Evolutionary conservation across 2,797 vertebrate species (phyloP).

Genomic region (Galagoides demidoff): DNA sequence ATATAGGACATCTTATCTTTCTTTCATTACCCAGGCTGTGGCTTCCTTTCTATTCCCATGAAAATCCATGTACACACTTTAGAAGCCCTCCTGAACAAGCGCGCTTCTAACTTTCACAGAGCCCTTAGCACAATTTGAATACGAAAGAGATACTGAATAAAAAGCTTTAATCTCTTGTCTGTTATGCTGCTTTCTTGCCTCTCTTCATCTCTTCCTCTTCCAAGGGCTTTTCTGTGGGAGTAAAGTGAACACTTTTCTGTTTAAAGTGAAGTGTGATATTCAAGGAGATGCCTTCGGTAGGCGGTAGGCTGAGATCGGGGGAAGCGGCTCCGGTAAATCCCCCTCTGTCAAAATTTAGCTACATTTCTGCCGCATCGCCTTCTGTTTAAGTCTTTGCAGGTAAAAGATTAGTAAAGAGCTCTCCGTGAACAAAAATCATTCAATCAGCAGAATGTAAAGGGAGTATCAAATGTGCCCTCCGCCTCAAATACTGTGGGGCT

Average conservation of each 20-base stretch:
- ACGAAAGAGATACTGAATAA: slow-evolving; percentile 93
- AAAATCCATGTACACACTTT: slow-evolving; percentile 90
- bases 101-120: slow-evolving; percentile 91
- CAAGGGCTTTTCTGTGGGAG: slow-evolving; percentile 90
- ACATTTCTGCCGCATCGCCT: slow-evolving; percentile 86
- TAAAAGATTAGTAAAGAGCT: slow-evolving; percentile 94
- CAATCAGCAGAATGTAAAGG: slow-evolving; percentile 93
- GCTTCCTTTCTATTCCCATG: slow-evolving; percentile 91
- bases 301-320: slow-evolving; percentile 81
- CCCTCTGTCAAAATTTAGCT: slow-evolving; percentile 86
- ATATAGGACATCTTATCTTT: slow-evolving; percentile 92
- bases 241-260: slow-evolving; percentile 90
- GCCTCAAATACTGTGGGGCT: slow-evolving; percentile 91
- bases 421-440: slow-evolving; percentile 93
- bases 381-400: slow-evolving; percentile 90
- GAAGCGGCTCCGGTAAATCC: slow-evolving; percentile 81
- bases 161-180: slow-evolving; percentile 92
- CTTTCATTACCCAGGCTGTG: slow-evolving; percentile 90
- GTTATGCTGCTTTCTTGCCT: slow-evolving; percentile 88
- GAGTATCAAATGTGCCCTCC: slow-evolving; percentile 95
- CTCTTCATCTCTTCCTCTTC: slow-evolving; percentile 88
- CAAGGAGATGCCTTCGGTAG: slow-evolving; percentile 83
- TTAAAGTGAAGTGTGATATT: slow-evolving; percentile 87
- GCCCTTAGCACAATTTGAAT: slow-evolving; percentile 92
- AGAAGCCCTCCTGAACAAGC: slow-evolving; percentile 91